Evolutionary conservation across 2,888 invertebrate species (phyloP).

Genomic region (Vesta saturnalis): DNA sequence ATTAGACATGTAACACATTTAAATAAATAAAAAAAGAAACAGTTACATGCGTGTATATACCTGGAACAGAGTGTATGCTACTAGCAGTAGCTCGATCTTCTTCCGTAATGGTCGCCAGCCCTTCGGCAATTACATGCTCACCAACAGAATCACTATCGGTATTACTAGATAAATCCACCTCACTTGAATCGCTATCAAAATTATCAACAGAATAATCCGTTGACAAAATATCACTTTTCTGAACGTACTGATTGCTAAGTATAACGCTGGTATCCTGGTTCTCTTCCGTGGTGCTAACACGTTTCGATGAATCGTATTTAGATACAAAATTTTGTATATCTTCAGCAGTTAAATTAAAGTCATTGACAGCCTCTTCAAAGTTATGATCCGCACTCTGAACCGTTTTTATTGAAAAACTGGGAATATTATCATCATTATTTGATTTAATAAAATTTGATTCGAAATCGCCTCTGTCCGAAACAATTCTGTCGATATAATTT

Average conservation of each 20-base stretch:
- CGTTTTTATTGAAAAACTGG: neutral
- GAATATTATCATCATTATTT: neutral
- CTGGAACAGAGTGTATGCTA: slow-evolving; percentile 49
- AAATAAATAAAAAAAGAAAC: neutral
- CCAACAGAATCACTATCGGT: slow-evolving; percentile 52
- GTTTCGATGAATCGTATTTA: slow-evolving; percentile 36
- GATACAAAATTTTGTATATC: slow-evolving; percentile 57
- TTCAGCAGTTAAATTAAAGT: slow-evolving; percentile 58
- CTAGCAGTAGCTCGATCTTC: slow-evolving; percentile 56
- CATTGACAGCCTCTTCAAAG: slow-evolving; percentile 57
- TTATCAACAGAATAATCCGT: slow-evolving; percentile 42
- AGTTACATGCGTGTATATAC: slow-evolving; percentile 14
- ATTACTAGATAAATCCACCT: slow-evolving; percentile 43
- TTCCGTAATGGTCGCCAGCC: slow-evolving; percentile 60
- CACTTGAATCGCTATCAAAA: slow-evolving; percentile 40
- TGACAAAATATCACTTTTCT: slow-evolving; percentile 51
- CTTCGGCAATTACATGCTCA: slow-evolving; percentile 54
- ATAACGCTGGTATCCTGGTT: slow-evolving; percentile 42
- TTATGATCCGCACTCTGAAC: slow-evolving; percentile 44
- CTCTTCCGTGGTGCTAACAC: slow-evolving; percentile 52
- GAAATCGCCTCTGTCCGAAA: slow-evolving; percentile 27
- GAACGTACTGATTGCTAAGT: slow-evolving; percentile 48
- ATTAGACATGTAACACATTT: slow-evolving; percentile 7
- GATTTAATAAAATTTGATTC: neutral
- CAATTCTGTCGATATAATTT: slow-evolving; percentile 27